Conservation (phyloP, 2,797 vertebrate genomes). For the Cirrhinus mrigala region DNA sequence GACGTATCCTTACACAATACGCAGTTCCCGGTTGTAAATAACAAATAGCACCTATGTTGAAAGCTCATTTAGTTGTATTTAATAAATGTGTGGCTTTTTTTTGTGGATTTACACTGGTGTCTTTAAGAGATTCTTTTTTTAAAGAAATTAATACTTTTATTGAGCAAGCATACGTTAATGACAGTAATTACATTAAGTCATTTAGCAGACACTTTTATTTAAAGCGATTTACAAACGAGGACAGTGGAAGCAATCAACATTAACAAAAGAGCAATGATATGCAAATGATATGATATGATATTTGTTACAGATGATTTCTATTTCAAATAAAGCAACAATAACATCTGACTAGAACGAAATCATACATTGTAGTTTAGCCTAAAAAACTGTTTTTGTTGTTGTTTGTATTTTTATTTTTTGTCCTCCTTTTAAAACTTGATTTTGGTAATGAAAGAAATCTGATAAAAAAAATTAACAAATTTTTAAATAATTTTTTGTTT, state of each 20-base stretch:
- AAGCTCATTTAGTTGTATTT: background rate
- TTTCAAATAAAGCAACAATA: background rate
- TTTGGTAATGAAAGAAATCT: too few species aligned
- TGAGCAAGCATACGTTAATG: background rate
- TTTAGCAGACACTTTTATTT: too few species aligned
- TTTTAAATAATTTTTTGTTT: too few species aligned
- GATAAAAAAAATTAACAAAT: too few species aligned
- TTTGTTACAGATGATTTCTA: background rate
- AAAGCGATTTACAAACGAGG: too few species aligned
- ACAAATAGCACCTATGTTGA: background rate
- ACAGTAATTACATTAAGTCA: too few species aligned
- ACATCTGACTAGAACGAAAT: background rate
- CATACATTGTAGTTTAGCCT: background rate
- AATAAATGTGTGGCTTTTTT: background rate
- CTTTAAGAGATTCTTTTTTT: background rate
- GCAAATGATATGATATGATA: too few species aligned
- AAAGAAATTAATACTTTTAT: background rate
- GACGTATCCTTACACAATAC: conserved; percentile 89
- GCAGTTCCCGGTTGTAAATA: background rate
- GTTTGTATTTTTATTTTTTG: background rate
- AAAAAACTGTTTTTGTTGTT: background rate
- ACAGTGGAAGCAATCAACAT: too few species aligned
- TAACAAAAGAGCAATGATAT: too few species aligned
- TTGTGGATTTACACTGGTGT: background rate
- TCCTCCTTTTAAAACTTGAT: too few species aligned